Evolutionary conservation across 2,888 invertebrate species (phyloP).

Genomic region (Drosophila barbarae): DNA sequence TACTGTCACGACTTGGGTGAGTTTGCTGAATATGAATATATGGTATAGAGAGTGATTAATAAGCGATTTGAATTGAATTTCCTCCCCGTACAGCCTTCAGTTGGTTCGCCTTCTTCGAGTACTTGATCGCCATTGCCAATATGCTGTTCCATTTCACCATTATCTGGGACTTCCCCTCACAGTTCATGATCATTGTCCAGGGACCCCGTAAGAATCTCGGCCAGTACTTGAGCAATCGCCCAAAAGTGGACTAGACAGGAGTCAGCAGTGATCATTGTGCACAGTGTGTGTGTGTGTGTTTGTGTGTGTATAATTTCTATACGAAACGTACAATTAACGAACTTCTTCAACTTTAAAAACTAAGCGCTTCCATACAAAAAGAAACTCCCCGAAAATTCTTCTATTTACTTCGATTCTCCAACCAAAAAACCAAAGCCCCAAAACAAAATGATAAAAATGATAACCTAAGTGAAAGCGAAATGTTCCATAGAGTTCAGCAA

Average conservation of each 20-base stretch:
- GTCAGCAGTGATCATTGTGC: not conserved
- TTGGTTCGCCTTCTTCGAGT: conserved; percentile 96
- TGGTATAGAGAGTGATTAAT: too few relatives aligned
- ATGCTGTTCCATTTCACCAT: conserved; percentile 96
- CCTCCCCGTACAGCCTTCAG: conserved; percentile 88
- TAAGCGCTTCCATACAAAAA: conserved; percentile 61
- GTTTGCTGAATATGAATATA: conserved; percentile 50
- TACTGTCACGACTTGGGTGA: conserved; percentile 94
- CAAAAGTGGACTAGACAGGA: conserved; percentile 51
- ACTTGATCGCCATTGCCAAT: conserved; percentile 93
- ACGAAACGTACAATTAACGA: conserved; percentile 58
- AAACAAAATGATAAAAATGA: not conserved
- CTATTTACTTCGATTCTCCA: conserved; percentile 23
- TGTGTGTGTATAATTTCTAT: conserved; percentile 26
- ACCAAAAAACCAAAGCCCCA: not conserved
- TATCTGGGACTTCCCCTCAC: conserved; percentile 91
- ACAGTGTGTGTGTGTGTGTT: conserved; percentile 25
- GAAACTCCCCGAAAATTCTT: conserved; percentile 6
- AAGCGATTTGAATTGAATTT: not conserved
- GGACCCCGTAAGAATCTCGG: conserved; percentile 80
- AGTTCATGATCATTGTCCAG: conserved; percentile 87
- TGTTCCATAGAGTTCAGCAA: conserved; percentile 36
- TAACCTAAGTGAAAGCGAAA: conserved; percentile 28
- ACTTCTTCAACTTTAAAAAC: conserved; percentile 51
- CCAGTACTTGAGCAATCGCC: conserved; percentile 58